These are phyloP conservation scores for Brachycybe producta DNA, from an alignment of 2,888 invertebrate genomes.

Conservation along the genomic window DNA sequence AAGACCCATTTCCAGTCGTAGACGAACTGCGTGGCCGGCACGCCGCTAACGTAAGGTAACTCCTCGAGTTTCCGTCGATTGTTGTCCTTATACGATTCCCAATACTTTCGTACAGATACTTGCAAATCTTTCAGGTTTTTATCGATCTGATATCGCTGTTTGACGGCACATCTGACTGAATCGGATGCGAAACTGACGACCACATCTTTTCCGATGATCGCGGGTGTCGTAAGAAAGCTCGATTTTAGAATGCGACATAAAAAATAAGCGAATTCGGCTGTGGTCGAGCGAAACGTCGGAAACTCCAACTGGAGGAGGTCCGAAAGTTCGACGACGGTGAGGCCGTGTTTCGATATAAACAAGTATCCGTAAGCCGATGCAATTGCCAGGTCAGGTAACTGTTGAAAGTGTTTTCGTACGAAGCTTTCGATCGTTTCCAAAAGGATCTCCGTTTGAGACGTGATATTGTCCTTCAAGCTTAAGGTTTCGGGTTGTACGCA, in stretches of 20 bases:
- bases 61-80: slow-evolving; percentile 69
- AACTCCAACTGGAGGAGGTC: neutral
- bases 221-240: neutral
- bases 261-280: neutral
- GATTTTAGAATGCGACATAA: neutral
- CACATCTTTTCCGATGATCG: slow-evolving; percentile 28
- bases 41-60: slow-evolving; percentile 62
- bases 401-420: too few relatives aligned
- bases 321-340: slow-evolving; percentile 56
- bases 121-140: neutral
- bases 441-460: slow-evolving; percentile 51
- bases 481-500: slow-evolving; percentile 42
- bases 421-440: slow-evolving; percentile 55
- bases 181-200: slow-evolving; percentile 32
- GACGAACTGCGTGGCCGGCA: slow-evolving; percentile 47
- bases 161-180: slow-evolving; percentile 12
- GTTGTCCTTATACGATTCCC: too few relatives aligned
- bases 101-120: neutral
- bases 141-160: neutral
- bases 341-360: slow-evolving; percentile 59
- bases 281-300: neutral
- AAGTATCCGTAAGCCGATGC: slow-evolving; percentile 51
- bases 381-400: slow-evolving; percentile 44
- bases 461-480: slow-evolving; percentile 42
- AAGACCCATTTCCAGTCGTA: slow-evolving; percentile 64